Base-by-base conservation (phyloP, 2,113 vertebrate genomes). In the Platichthys flesus region DNA sequence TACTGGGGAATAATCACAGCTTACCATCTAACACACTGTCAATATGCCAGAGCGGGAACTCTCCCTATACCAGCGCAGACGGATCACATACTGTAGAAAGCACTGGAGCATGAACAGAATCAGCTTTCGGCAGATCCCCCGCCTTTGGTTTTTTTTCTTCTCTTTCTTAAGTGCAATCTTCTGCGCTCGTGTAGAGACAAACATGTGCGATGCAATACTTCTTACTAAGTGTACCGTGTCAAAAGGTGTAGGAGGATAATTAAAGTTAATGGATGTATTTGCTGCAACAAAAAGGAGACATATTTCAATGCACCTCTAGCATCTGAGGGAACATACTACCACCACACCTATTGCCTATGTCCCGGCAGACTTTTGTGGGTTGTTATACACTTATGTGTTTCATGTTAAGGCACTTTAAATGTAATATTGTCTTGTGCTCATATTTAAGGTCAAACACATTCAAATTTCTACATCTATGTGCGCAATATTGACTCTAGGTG, bases 1-100 rank as follows among this genome's bases (percentile, higher is more conserved):
- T 81, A 70, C 76, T 45, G 71, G 81, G 66, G 84, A 92, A 79
- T 89, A 82, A 90, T 90, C 85, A 79, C 61, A 57, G 83, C 49
- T 86, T 72, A 82, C 79, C 81, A 89, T 92, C 89, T 83, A 92
- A 88, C 88, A 89, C 78, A 88, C 79, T 87, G 89, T 89, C 91
- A 91, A 90, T 94, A 91, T 81, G 81, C 85, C 70, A 68, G 84
- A 86, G 69, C 79, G 77, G 68, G 67, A 83, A 79, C 69, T 76
- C 68, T 75, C 49, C 74, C 61, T 70, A 72, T 79, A 77, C 14
- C 65, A 18, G 66, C 52, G 69, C 72, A 86, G 81, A 90, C 76
- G 79, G 79, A 86, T 88, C 85, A 81, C 84, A 88, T 75, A 85
- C 80, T 85, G 83, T 56, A 84, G 81, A 58, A 54, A 64, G 81